Evolutionary conservation across 2,888 invertebrate species (phyloP).

Genomic region (Tetranychus truncatus): DNA sequence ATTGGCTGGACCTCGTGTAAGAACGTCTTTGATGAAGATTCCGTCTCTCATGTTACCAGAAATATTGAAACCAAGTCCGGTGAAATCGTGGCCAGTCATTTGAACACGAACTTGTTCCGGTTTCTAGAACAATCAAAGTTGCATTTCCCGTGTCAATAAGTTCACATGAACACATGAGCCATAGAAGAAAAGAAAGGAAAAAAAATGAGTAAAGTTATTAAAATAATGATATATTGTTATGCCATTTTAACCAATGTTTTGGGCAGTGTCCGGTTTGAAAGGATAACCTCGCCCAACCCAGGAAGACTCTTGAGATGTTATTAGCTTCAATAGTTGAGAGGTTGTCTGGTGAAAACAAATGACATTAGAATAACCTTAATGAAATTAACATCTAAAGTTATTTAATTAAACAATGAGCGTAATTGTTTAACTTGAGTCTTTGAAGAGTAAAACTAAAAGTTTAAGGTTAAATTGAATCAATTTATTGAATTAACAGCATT

Average conservation of each 20-base stretch:
- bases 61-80: slow-evolving; percentile 67
- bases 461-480: too few species aligned
- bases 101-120: slow-evolving; percentile 13
- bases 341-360: not conserved
- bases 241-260: not conserved
- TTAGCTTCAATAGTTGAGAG: not conserved
- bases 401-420: too few species aligned
- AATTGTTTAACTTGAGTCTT: too few species aligned
- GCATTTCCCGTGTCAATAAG: not conserved
- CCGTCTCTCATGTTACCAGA: slow-evolving; percentile 79
- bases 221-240: not conserved
- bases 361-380: too few species aligned
- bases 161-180: not conserved
- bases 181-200: not conserved
- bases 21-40: slow-evolving; percentile 65
- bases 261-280: not conserved
- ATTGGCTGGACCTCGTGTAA: slow-evolving; percentile 67
- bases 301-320: not conserved
- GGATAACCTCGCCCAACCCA: not conserved
- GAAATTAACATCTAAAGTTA: too few species aligned
- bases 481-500: too few species aligned
- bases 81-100: slow-evolving; percentile 38
- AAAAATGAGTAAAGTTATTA: not conserved
- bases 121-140: slow-evolving; percentile 10
- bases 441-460: too few species aligned